phyloP scores from a whole-genome alignment of 1,140 invertebrate species.

The Calliphora vicina region DNA sequence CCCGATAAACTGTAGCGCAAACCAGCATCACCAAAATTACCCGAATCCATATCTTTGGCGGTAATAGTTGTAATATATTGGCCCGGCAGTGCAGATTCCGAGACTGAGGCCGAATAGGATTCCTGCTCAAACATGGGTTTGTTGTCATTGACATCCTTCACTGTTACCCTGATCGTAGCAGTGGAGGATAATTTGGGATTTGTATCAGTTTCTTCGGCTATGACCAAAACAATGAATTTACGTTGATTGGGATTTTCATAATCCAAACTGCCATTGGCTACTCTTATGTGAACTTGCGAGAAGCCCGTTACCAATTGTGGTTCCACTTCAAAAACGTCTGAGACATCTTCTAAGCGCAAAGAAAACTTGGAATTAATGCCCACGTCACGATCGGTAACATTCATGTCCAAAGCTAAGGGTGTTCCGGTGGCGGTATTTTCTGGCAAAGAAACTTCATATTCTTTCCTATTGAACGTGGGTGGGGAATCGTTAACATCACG shows the following conservation, averaged over 20 bases:
- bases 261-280: slow-evolving; percentile 81
- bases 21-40: slow-evolving; percentile 74
- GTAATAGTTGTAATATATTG: slow-evolving; percentile 77
- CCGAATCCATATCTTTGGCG: slow-evolving; percentile 85
- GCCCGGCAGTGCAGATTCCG: slow-evolving; percentile 77
- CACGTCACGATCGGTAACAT: slow-evolving; percentile 84
- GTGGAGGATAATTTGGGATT: slow-evolving; percentile 80
- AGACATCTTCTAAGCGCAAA: slow-evolving; percentile 78
- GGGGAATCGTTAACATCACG: slow-evolving; percentile 94
- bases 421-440: slow-evolving; percentile 86
- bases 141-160: slow-evolving; percentile 92
- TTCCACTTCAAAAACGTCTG: slow-evolving; percentile 84
- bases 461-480: slow-evolving; percentile 80
- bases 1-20: slow-evolving; percentile 87
- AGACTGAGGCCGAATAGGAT: slow-evolving; percentile 75
- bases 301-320: slow-evolving; percentile 80
- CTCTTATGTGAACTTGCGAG: slow-evolving; percentile 81
- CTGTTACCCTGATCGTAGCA: slow-evolving; percentile 83
- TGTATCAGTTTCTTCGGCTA: slow-evolving; percentile 84
- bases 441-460: slow-evolving; percentile 81
- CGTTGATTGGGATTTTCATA: slow-evolving; percentile 92
- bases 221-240: slow-evolving; percentile 86
- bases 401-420: slow-evolving; percentile 84
- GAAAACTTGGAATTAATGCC: slow-evolving; percentile 83
- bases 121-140: slow-evolving; percentile 80